A percentile compares a stretch with the other conserved stretches of the same genome.
These are phyloP conservation scores for Philopedon plagiatum DNA, from an alignment of 2,888 invertebrate species.

Conservation along the genomic window DNA sequence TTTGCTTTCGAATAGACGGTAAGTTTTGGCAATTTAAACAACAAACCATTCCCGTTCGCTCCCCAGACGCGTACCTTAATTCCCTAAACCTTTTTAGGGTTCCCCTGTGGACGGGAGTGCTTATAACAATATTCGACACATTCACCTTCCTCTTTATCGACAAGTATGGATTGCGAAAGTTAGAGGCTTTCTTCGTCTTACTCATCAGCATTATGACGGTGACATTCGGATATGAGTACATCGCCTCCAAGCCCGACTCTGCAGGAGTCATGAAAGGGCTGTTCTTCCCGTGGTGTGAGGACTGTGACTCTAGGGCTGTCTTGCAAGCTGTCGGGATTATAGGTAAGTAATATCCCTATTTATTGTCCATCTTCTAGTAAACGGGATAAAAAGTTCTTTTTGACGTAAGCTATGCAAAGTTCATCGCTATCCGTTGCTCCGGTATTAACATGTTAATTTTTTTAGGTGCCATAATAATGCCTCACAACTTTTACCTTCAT, in stretches of 20 bases:
- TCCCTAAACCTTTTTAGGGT: constrained; percentile 69
- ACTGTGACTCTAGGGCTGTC: constrained; percentile 78
- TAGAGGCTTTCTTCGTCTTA: constrained; percentile 86
- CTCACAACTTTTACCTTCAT: constrained; percentile 93
- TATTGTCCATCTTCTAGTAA: too few relatives aligned
- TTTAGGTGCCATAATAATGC: constrained; percentile 85
- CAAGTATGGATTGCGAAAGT: constrained; percentile 85
- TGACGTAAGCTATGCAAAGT: too few relatives aligned
- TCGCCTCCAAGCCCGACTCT: constrained; percentile 81
- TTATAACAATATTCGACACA: constrained; percentile 88
- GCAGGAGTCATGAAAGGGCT: constrained; percentile 81
- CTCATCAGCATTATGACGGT: constrained; percentile 88
- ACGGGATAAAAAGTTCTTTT: too few relatives aligned
- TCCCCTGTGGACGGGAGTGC: constrained; percentile 84
- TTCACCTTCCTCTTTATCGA: constrained; percentile 91
- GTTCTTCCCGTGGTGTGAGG: constrained; percentile 84
- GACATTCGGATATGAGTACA: constrained; percentile 89
- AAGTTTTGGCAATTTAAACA: constrained; percentile 62
- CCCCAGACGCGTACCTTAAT: too few relatives aligned
- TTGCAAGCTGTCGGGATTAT: constrained; percentile 86
- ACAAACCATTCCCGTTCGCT: too few relatives aligned
- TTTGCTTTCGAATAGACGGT: constrained; percentile 84
- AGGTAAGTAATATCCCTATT: constrained; percentile 65
- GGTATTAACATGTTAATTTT: too few relatives aligned
- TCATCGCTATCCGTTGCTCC: too few relatives aligned